phyloP scores from a whole-genome alignment of 2,113 vertebrate species.

The Rhinichthys klamathensis region DNA sequence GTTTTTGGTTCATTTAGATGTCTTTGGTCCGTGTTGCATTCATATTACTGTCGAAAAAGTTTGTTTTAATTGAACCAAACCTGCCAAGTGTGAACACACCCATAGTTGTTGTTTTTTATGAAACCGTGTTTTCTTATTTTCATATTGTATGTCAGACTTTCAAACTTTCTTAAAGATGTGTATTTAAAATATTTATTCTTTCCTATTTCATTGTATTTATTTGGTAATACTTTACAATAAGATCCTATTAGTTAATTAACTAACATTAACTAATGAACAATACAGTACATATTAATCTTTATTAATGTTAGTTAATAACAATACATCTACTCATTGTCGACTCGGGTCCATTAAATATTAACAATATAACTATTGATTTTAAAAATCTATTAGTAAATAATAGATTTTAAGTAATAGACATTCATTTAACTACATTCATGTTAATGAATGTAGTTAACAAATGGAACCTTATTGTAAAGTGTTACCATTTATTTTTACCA shows the following conservation, averaged over 20 bases:
- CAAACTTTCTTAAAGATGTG: not conserved
- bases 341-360: not conserved
- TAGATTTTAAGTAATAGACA: too few species aligned
- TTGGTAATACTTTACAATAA: not conserved
- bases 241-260: not conserved
- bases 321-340: not conserved
- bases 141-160: not conserved
- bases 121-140: not conserved
- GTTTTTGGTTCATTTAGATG: too few species aligned
- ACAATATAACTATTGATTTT: not conserved
- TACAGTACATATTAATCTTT: not conserved
- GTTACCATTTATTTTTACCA: not conserved
- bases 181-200: constrained; percentile 15
- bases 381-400: not conserved
- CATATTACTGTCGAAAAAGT: too few species aligned
- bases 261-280: not conserved
- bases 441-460: not conserved
- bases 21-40: too few species aligned
- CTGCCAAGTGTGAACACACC: too few species aligned
- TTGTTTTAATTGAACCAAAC: too few species aligned
- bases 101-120: too few species aligned
- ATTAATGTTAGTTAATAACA: not conserved
- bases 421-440: too few species aligned
- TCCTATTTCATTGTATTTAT: constrained; percentile 3
- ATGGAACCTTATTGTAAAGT: not conserved